Evolutionary conservation across 2,113 vertebrate species (phyloP), one percentile per base, ranked within the genome.

Genomic region (Oncorhynchus kisutch): DNA sequence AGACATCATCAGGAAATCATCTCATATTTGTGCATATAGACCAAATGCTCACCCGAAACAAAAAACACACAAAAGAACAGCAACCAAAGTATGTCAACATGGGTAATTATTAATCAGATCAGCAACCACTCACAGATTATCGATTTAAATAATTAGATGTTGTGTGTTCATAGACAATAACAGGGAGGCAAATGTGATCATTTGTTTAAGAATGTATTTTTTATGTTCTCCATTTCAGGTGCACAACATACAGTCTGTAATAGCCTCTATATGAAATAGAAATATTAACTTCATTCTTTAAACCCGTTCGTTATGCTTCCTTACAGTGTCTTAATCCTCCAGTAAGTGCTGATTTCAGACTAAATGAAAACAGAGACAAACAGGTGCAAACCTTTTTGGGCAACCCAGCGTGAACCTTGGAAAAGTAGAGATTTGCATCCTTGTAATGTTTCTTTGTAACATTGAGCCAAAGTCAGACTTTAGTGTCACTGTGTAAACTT

Each of bases 231-330:
- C 93, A 88, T 89, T 93, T 93, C 91, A 92, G 83, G 91, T 92
- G 93, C 93, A 94, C 93, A 92, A 92, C 93, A 92, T 93, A 93
- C 92, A 94, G 93, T 93, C 93, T 94, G 93, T 93, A 93, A 91
- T 93, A 93, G 89, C 91, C 90, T 93, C 91, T 93, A 94, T 93
- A 93, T 92, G 92, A 93, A 45, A 45, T 45, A 45, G 39, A 45
- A 94, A 94, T 93, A 93, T 92, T 88, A 89, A 91, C 81, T 92
- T 83, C 85, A 83, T 81, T 90, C 79, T 84, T 88, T 87, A 89
- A 90, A 85, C 82, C 84, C 81, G 78, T 87, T 86, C 82, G 80
- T 83, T 84, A 87, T 87, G 81, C 84, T 88, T 86, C 86, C 88
- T 87, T 82, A 84, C 87, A 86, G 84, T 82, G 83, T 88, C 87